phyloP scores from a whole-genome alignment of 1,140 invertebrate species.

The Cepaea nemoralis region DNA sequence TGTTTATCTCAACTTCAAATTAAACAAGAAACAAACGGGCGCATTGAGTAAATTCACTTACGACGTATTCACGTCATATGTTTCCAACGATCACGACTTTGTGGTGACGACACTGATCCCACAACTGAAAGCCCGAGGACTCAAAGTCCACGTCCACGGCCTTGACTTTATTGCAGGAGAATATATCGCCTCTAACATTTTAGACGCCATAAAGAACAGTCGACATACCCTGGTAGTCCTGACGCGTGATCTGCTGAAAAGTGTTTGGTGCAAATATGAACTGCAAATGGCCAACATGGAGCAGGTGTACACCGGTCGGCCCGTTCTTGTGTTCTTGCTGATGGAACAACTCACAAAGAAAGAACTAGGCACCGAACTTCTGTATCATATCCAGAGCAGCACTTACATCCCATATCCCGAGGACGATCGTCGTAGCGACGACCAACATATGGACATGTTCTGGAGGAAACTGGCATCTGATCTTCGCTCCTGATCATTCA shows the following conservation, averaged over 20 bases:
- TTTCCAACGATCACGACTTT: conserved; percentile 50
- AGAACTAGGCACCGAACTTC: conserved; percentile 18
- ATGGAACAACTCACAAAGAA: conserved; percentile 40
- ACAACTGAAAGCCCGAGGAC: conserved; percentile 43
- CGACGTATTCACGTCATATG: conserved; percentile 59
- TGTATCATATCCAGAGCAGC: conserved; percentile 41
- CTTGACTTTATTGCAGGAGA: conserved; percentile 59
- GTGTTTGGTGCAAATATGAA: conserved; percentile 81
- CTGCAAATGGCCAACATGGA: conserved; percentile 56
- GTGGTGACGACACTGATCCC: conserved; percentile 11
- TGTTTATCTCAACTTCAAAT: conserved; percentile 32
- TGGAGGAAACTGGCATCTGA: conserved; percentile 4
- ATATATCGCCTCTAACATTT: conserved; percentile 76
- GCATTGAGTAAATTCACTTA: conserved; percentile 34
- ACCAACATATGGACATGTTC: not conserved
- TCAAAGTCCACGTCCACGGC: conserved; percentile 56
- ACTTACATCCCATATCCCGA: conserved; percentile 42
- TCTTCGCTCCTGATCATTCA: not conserved
- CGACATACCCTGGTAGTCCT: conserved; percentile 77
- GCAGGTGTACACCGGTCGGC: conserved; percentile 41
- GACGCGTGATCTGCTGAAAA: conserved; percentile 77
- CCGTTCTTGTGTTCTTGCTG: conserved; percentile 39
- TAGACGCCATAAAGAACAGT: conserved; percentile 76
- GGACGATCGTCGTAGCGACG: not conserved
- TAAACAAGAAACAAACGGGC: not conserved